These are phyloP conservation scores for Aphrocallistes beatrix DNA, from an alignment of 37 sponge, comb jelly and placozoan genomes.

Conservation along the genomic window DNA sequence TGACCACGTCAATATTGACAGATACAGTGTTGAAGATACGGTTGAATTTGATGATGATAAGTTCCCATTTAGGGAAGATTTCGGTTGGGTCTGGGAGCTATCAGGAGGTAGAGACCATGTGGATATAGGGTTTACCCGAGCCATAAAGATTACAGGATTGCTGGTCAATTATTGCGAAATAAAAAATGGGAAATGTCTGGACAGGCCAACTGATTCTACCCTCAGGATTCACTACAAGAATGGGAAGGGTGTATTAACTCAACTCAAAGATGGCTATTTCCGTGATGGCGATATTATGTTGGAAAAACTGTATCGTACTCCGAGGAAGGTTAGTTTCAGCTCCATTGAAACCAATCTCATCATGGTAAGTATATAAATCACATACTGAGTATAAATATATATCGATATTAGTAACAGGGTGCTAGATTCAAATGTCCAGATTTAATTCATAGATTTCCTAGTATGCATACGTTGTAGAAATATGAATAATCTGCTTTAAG, in stretches of 20 bases:
- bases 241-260: not conserved
- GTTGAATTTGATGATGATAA: not conserved
- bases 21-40: not conserved
- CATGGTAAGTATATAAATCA: too few species aligned
- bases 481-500: too few species aligned
- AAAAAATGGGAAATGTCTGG: not conserved
- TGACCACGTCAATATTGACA: not conserved
- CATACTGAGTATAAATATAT: too few species aligned
- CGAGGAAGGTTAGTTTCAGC: not conserved
- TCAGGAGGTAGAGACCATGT: not conserved
- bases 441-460: too few species aligned
- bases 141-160: not conserved
- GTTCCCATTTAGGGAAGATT: not conserved
- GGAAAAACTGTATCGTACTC: not conserved
- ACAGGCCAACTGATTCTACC: not conserved
- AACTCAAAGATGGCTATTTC: not conserved
- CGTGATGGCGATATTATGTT: not conserved
- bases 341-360: not conserved
- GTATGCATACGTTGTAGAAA: too few species aligned
- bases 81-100: not conserved
- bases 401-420: too few species aligned
- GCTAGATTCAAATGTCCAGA: too few species aligned
- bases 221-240: not conserved
- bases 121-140: not conserved
- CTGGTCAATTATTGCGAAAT: not conserved